Conservation (phyloP, 2,113 vertebrate genomes). For the Lamprologus tigripictilis region DNA sequence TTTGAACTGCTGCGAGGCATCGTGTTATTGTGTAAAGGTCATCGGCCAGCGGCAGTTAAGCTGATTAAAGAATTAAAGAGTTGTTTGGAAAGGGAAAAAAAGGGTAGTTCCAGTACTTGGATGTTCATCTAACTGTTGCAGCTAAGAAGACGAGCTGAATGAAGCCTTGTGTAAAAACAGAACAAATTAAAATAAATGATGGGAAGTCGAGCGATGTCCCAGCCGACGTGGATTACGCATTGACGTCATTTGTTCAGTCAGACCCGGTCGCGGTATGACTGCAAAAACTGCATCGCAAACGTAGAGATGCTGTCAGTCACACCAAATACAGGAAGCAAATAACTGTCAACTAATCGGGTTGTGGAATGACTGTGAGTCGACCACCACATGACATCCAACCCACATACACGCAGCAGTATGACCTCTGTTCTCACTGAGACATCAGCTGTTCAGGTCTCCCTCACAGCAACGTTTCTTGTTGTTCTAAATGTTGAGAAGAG, state of each 20-base stretch:
- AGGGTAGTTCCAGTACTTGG: background rate
- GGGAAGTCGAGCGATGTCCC: background rate
- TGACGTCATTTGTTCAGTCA: background rate
- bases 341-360: background rate
- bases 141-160: background rate
- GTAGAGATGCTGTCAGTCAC: background rate
- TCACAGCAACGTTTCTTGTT: background rate
- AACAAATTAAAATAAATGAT: background rate
- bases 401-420: background rate
- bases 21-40: background rate
- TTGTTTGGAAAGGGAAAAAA: background rate
- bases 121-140: rapidly evolving
- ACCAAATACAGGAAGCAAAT: background rate
- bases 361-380: background rate
- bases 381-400: background rate
- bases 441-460: background rate
- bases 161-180: background rate
- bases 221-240: rapidly evolving
- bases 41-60: rapidly evolving
- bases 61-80: background rate
- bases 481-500: background rate
- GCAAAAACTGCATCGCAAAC: background rate
- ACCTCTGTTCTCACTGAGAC: background rate
- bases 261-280: background rate
- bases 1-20: background rate